These are phyloP conservation scores for Branchinecta lindahli DNA, from an alignment of 1,140 invertebrate species.

Conservation along the genomic window DNA sequence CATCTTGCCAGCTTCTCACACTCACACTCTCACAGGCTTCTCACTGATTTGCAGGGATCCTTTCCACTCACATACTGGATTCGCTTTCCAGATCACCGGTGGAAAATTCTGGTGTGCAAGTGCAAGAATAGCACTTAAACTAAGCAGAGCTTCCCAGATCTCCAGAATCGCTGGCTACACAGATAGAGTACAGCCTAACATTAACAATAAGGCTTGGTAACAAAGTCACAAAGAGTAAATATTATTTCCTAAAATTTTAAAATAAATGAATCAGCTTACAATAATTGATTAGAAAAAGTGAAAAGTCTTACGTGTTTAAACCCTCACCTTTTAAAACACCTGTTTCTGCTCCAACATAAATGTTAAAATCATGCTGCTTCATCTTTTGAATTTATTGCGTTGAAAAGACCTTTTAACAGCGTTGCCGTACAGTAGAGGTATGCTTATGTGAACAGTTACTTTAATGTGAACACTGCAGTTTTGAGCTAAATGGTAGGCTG, in stretches of 20 bases:
- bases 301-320: constrained; percentile 11
- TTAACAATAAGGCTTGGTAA: constrained; percentile 18
- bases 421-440: no score
- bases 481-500: no score
- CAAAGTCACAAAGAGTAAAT: constrained; percentile 16
- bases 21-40: no score
- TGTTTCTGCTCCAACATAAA: constrained; percentile 35
- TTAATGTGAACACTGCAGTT: no score
- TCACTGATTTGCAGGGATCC: background rate
- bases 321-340: constrained; percentile 35
- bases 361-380: constrained; percentile 26
- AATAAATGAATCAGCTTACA: background rate
- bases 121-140: no score
- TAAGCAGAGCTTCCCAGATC: no score
- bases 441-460: no score
- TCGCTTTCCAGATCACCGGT: background rate
- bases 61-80: background rate
- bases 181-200: constrained; percentile 13
- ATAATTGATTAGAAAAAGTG: constrained; percentile 1
- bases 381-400: background rate
- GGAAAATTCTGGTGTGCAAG: background rate
- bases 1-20: no score
- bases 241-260: constrained; percentile 16
- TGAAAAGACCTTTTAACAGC: background rate
- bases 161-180: background rate